phyloP scores from a whole-genome alignment of 1,140 invertebrate genomes.

The Cyclargus thomasi region DNA sequence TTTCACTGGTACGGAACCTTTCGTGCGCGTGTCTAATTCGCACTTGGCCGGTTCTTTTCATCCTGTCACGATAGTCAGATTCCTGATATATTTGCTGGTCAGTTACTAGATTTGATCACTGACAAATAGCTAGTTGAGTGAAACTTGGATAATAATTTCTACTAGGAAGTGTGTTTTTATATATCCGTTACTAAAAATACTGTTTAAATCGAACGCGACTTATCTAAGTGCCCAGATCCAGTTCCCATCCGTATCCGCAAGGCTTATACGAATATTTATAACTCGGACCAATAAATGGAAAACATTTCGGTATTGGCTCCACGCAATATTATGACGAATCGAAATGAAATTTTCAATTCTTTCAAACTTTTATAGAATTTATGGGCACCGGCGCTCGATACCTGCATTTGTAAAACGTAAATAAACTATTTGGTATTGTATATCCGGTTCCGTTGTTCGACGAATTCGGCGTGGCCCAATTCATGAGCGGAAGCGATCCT shows the following conservation, averaged over 20 bases:
- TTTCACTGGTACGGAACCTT: too few species aligned
- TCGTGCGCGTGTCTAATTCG: too few species aligned
- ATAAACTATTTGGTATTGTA: conserved; percentile 23
- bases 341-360: conserved; percentile 16
- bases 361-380: conserved; percentile 11
- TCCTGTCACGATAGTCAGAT: too few species aligned
- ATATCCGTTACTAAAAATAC: background rate
- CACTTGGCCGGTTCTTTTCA: too few species aligned
- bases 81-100: too few species aligned
- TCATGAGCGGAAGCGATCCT: background rate
- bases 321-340: background rate
- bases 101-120: too few species aligned
- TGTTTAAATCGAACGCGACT: too few species aligned
- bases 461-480: conserved; percentile 3
- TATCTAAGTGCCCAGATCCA: too few species aligned
- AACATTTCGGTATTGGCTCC: background rate
- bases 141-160: background rate
- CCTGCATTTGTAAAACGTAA: conserved; percentile 22
- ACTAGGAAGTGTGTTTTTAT: background rate
- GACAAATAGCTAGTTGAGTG: too few species aligned
- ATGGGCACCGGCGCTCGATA: conserved; percentile 13
- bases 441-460: conserved; percentile 19
- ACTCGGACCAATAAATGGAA: background rate
- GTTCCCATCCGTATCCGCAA: too few species aligned
- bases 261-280: background rate